phyloP scores from a whole-genome alignment of 2,797 vertebrate species.

The Lepus townsendii region DNA sequence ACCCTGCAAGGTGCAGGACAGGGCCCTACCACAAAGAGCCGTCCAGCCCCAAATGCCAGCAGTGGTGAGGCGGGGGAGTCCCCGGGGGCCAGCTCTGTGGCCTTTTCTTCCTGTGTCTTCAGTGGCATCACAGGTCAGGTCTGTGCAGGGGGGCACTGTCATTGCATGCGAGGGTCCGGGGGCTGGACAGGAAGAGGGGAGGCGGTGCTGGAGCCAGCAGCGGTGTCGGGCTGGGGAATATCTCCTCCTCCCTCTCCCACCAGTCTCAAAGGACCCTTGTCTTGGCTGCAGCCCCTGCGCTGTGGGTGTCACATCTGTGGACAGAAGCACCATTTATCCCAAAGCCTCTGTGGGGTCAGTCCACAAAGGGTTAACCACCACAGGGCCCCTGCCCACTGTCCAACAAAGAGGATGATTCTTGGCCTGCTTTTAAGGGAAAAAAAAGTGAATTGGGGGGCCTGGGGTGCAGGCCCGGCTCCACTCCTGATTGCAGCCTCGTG shows the following conservation, averaged over 20 bases:
- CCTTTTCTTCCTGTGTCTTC: background rate
- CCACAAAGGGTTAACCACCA: background rate
- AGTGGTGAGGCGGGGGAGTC: background rate
- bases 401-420: background rate
- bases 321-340: conserved; percentile 63
- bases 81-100: background rate
- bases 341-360: background rate
- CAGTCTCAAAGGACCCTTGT: conserved; percentile 75
- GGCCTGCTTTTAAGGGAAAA: background rate
- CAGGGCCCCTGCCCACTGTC: background rate
- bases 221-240: background rate
- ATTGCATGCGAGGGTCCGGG: background rate
- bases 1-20: background rate
- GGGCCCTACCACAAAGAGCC: background rate
- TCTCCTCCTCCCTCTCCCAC: background rate
- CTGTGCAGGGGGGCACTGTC: background rate
- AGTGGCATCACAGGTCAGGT: background rate
- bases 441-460: no score
- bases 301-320: conserved; percentile 31
- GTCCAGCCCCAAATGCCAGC: background rate
- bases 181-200: background rate
- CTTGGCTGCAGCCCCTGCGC: background rate
- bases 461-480: no score
- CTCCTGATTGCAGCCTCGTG: no score
- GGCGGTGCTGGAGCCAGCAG: background rate